Conservation (phyloP, 2,888 invertebrate species). For the Lordiphosa fenestrarum region DNA sequence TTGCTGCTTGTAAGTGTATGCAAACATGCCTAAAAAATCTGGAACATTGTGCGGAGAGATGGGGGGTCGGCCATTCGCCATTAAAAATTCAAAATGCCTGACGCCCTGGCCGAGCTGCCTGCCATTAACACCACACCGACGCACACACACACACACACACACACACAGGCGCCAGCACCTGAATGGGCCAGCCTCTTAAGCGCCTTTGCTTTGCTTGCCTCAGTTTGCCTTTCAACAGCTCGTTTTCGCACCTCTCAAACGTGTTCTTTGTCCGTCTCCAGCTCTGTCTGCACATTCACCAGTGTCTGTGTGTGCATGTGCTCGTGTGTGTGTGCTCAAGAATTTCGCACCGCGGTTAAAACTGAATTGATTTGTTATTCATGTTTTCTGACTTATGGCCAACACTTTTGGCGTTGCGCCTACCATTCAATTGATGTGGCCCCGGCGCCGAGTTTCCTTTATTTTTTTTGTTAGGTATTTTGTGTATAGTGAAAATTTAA, state of each 20-base stretch:
- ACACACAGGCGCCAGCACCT: conserved; percentile 9
- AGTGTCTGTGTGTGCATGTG: conserved; percentile 10
- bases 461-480: conserved; percentile 17
- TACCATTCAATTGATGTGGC: conserved; percentile 59
- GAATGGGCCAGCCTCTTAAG: conserved; percentile 37
- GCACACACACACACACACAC: conserved; percentile 17
- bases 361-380: conserved; percentile 77
- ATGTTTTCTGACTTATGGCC: conserved; percentile 77
- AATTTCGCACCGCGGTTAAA: conserved; percentile 60
- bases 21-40: conserved; percentile 61
- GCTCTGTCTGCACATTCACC: too few species aligned
- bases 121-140: conserved; percentile 62
- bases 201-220: conserved; percentile 17
- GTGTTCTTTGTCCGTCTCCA: conserved; percentile 26
- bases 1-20: conserved; percentile 67
- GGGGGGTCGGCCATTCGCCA: conserved; percentile 42
- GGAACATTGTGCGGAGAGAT: conserved; percentile 30
- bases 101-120: conserved; percentile 54
- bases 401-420: conserved; percentile 71
- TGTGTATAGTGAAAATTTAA: conserved; percentile 70
- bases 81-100: conserved; percentile 75
- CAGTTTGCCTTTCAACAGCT: conserved; percentile 49
- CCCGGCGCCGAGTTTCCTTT: conserved; percentile 41
- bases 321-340: conserved; percentile 39
- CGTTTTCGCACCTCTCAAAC: conserved; percentile 56